phyloP scores from a whole-genome alignment of 2,888 invertebrate species.

The Sisyra terminalis region DNA sequence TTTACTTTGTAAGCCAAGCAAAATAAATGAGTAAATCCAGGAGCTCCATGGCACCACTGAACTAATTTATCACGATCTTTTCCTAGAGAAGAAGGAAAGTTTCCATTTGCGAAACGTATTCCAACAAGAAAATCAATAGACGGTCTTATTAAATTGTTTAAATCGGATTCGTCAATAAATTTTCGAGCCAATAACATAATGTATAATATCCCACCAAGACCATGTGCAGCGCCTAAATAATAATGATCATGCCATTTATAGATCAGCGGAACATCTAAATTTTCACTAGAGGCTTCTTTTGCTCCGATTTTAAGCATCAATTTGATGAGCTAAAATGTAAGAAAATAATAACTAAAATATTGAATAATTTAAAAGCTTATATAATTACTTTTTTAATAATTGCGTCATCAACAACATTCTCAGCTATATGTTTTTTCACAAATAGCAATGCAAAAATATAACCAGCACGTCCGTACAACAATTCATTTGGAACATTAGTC shows the following conservation, averaged over 20 bases:
- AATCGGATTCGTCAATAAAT: constrained; percentile 37
- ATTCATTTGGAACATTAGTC: constrained; percentile 53
- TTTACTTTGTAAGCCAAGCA: constrained; percentile 47
- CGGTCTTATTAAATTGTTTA: constrained; percentile 40
- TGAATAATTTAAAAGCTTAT: not conserved
- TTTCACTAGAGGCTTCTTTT: constrained; percentile 33
- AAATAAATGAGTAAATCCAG: constrained; percentile 63
- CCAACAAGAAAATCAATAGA: constrained; percentile 44
- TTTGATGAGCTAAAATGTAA: constrained; percentile 37
- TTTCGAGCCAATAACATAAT: constrained; percentile 55
- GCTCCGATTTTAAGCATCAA: constrained; percentile 46
- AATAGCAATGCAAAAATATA: constrained; percentile 65
- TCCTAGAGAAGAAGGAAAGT: constrained; percentile 63
- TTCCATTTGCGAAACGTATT: constrained; percentile 42
- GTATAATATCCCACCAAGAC: constrained; percentile 70
- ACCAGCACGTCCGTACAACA: constrained; percentile 72
- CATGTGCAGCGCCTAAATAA: constrained; percentile 84
- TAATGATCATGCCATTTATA: constrained; percentile 77
- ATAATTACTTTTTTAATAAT: constrained; percentile 2
- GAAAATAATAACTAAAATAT: constrained; percentile 1
- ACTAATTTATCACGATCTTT: constrained; percentile 56
- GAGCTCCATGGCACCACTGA: constrained; percentile 93
- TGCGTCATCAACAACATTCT: constrained; percentile 37
- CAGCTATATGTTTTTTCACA: constrained; percentile 46
- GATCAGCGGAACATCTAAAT: constrained; percentile 48